Evolutionary conservation across 2,797 vertebrate genomes (phyloP), one percentile per base, ranked within the genome.

Genomic region (Anabacerthia variegaticeps): DNA sequence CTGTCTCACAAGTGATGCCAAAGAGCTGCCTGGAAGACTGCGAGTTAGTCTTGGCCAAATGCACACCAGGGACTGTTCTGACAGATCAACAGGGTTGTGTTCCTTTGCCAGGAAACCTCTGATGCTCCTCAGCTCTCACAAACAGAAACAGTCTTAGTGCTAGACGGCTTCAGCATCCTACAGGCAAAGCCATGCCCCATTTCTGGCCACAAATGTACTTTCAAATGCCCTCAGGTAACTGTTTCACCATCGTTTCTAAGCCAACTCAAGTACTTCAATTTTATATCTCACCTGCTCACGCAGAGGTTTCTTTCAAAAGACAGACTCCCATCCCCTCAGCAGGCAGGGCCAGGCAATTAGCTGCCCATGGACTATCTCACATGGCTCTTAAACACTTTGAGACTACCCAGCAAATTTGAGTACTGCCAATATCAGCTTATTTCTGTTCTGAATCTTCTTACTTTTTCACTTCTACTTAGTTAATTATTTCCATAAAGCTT

Each of bases 281-380:
- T 86, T 51, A 72, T 39, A 81, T 72, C 54, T 85, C 62, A 73
- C 26, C 22, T 72, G 44, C 41, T 89, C 20, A 12, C 19, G 32
- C 41, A 20, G n/a, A 77, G 12, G 21, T 87, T 63, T 63, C 20
- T 75, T 91, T 73, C 32, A 44, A 41, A 78, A 52, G 30, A 20
- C 21, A 65, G 43, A 77, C 18, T 39, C 17, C 56, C 0, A 0
- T 37, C 19, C 5, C 13, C 12, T 2, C 5, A 3, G 34, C 28
- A 46, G 26, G 27, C 36, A 76, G 39, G 12, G 24, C 58, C 62
- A 82, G 41, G 54, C n/a, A 61, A 71, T 20, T 3, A 3, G 54
- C 62, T 80, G 22, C 51, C 63, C 36, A 1, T 0, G 1, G 9
- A 62, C 21, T 32, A 41, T 41, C 30, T 56, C 43, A 24, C 17